A percentile compares a stretch with the other conserved stretches of the same genome.
These are phyloP conservation scores for Siniperca scherzeri DNA, from an alignment of 2,797 vertebrate genomes.

Conservation along the genomic window DNA sequence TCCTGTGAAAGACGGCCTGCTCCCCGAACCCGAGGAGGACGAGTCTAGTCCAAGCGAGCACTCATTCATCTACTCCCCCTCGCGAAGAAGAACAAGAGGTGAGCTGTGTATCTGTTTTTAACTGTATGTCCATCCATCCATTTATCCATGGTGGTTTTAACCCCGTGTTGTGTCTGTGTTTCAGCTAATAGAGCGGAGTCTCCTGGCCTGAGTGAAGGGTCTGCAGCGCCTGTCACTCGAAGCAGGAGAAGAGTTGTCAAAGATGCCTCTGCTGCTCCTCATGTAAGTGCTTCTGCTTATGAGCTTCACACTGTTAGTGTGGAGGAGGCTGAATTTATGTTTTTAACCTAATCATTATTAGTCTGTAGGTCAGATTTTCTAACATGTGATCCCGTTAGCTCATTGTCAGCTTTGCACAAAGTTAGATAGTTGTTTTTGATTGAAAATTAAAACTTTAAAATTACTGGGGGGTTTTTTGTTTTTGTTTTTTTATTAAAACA, in stretches of 20 bases:
- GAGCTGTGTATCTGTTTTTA: not conserved
- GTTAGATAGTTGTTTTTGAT: not conserved
- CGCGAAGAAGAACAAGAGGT: slow-evolving; percentile 83
- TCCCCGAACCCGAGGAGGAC: slow-evolving; percentile 62
- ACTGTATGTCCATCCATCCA: not conserved
- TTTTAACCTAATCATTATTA: not conserved
- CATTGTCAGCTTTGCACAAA: not conserved
- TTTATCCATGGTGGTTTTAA: slow-evolving; percentile 1
- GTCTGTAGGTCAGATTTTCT: not conserved
- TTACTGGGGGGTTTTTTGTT: too few relatives aligned
- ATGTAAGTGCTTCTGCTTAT: slow-evolving; percentile 47
- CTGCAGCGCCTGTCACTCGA: slow-evolving; percentile 85
- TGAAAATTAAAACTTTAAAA: not conserved
- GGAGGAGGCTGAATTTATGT: not conserved
- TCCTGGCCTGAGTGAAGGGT: slow-evolving; percentile 67
- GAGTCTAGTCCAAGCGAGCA: slow-evolving; percentile 67
- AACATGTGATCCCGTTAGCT: not conserved
- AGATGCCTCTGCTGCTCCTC: slow-evolving; percentile 27
- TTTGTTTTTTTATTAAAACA: not conserved
- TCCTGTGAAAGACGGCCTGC: slow-evolving; percentile 25
- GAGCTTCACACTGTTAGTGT: not conserved
- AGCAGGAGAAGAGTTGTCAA: slow-evolving; percentile 79
- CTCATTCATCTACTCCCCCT: slow-evolving; percentile 87
- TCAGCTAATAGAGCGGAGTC: slow-evolving; percentile 83
- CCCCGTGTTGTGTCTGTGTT: slow-evolving; percentile 14